These are phyloP conservation scores for Eremophila alpestris DNA, from an alignment of 2,797 vertebrate genomes.

Conservation along the genomic window DNA sequence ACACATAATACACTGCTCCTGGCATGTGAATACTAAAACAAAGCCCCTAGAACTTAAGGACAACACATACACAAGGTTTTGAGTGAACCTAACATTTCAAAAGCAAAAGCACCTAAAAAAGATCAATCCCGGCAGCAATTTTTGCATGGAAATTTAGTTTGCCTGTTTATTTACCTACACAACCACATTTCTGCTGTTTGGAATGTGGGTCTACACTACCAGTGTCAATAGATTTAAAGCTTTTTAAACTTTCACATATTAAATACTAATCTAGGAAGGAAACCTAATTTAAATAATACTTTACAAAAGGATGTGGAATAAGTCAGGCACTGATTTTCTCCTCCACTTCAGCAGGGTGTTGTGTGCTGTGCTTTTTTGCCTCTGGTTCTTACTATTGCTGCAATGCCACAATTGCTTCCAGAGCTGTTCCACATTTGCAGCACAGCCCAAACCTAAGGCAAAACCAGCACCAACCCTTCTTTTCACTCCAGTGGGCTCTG, in stretches of 20 bases:
- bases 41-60: background rate
- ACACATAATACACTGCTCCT: background rate
- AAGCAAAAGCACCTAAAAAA: background rate
- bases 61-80: background rate
- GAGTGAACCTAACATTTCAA: background rate
- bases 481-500: background rate
- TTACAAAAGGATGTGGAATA: background rate
- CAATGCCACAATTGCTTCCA: background rate
- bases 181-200: background rate
- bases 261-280: background rate
- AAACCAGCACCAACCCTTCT: background rate
- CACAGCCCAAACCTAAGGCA: background rate
- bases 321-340: background rate
- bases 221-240: background rate
- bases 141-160: background rate
- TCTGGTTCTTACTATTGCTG: background rate
- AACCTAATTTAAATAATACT: background rate
- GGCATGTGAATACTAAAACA: background rate
- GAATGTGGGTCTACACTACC: background rate
- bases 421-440: background rate
- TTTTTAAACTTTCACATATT: background rate
- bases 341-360: background rate
- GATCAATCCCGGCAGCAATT: background rate
- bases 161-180: background rate
- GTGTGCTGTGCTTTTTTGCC: background rate